Evolutionary conservation across 2,113 vertebrate genomes (phyloP).

Genomic region (Cebidichthys violaceus): DNA sequence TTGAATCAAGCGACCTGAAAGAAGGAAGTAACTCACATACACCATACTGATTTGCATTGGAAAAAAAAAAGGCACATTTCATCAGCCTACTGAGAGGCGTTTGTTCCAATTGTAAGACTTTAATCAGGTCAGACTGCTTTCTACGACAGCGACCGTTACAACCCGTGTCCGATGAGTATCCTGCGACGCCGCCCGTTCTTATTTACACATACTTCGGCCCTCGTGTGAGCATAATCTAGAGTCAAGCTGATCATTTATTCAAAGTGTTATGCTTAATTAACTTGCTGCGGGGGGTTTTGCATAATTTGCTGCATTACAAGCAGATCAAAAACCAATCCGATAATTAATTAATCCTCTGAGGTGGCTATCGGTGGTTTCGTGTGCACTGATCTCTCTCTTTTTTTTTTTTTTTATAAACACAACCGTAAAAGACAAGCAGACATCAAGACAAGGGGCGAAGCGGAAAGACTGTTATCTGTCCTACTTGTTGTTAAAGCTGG

Average conservation of each 20-base stretch:
- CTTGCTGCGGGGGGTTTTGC: conserved; percentile 48
- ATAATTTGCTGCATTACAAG: conserved; percentile 61
- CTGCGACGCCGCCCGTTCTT: conserved; percentile 35
- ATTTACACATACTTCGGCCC: conserved; percentile 54
- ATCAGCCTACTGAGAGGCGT: background rate
- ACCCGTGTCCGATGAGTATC: background rate
- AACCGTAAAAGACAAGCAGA: background rate
- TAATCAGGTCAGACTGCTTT: background rate
- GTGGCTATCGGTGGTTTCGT: conserved; percentile 47
- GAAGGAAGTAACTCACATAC: conserved; percentile 43
- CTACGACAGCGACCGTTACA: conserved; percentile 4
- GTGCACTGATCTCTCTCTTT: conserved; percentile 18
- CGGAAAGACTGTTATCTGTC: background rate
- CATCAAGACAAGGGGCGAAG: background rate
- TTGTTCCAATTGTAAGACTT: background rate
- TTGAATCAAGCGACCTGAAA: conserved; percentile 45
- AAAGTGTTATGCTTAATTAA: conserved; percentile 65
- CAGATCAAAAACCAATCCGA: conserved; percentile 63
- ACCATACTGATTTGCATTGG: background rate
- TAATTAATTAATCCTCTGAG: conserved; percentile 63
- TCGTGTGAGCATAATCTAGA: conserved; percentile 40
- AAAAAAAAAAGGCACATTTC: background rate
- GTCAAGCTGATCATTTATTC: conserved; percentile 62
- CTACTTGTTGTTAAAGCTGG: background rate
- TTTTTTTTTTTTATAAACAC: background rate